Evolutionary conservation across 2,888 invertebrate species (phyloP), one percentile per base, ranked within the genome.

Genomic region (Agonum fuliginosum): DNA sequence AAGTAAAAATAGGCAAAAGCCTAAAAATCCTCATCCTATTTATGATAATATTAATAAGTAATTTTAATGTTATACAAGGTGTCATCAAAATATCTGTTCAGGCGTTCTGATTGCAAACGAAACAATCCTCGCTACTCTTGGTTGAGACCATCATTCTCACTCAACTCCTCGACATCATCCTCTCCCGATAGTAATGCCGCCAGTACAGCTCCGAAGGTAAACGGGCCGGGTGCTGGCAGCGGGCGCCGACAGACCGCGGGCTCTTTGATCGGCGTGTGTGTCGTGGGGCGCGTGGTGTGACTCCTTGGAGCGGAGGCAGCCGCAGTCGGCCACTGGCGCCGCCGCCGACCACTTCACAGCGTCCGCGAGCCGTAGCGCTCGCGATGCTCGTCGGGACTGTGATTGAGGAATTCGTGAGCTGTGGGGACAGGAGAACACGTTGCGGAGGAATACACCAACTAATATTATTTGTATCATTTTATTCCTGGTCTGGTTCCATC

Each of bases 171-270:
- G 2, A 30, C 10, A 62, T 62, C 30, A 3, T 71, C 34, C 0
- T 30, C 27, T 22, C 71, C 71, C 30, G 62, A 17, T 74, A 24
- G 4, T 34, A 46, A 74, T 74, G 74, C 74, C 74, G 74, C 74
- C 74, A 74, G 74, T 74, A 74, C 30, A 74, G 37, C 62, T 65
- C 46, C 65, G 41, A 43, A 43, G 74, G 74, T 74, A 65, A 65
- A 30, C 65, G 74, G 19, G 74, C 74, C 74, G 74, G 65, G 74
- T 74, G 74, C 65, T 27, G 46, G 62, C 37, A 46, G 27, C 6
- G 27, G 17, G 54, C 67, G 41, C 67, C 19, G 37, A 22, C 37
- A 34, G 8, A 12, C 27, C 19, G 37, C 54, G 24, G 74, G 46
- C 65, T 46, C 65, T 74, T 74, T 74, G 74, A 74, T 74, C 71